These are phyloP conservation scores for Eupristina koningsbergeri DNA, from an alignment of 1,140 invertebrate genomes.

Conservation along the genomic window DNA sequence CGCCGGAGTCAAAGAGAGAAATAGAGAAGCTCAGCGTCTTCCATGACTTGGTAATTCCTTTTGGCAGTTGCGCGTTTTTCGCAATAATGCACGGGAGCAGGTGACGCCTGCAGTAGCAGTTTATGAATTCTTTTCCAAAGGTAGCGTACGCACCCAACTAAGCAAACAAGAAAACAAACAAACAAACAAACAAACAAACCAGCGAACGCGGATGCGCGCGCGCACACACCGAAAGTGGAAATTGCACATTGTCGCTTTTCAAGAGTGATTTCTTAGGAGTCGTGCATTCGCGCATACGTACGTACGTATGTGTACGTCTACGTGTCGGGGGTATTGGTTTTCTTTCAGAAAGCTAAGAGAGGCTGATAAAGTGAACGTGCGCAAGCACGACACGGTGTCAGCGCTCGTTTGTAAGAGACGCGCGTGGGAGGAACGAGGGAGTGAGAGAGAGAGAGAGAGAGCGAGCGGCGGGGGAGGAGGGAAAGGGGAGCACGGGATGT, in stretches of 20 bases:
- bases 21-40: slow-evolving; percentile 31
- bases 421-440: slow-evolving; percentile 24
- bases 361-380: slow-evolving; percentile 37
- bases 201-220: background rate
- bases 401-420: slow-evolving; percentile 32
- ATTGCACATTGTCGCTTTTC: slow-evolving; percentile 36
- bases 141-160: background rate
- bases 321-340: slow-evolving; percentile 19
- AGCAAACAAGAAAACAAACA: too few species aligned
- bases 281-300: background rate
- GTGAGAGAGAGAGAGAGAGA: background rate
- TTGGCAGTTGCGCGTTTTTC: slow-evolving; percentile 12
- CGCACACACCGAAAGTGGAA: background rate
- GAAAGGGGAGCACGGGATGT: too few species aligned
- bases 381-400: slow-evolving; percentile 27
- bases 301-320: background rate
- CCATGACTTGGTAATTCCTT: slow-evolving; percentile 42
- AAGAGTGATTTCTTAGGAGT: slow-evolving; percentile 23
- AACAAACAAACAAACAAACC: background rate
- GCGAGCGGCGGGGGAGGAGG: background rate
- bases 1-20: too few species aligned
- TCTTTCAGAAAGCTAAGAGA: background rate
- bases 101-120: background rate
- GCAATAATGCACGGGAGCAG: slow-evolving; percentile 9
- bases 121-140: slow-evolving; percentile 20